Evolutionary conservation across 2,888 invertebrate species (phyloP).

Genomic region (Lymantria dispar): DNA sequence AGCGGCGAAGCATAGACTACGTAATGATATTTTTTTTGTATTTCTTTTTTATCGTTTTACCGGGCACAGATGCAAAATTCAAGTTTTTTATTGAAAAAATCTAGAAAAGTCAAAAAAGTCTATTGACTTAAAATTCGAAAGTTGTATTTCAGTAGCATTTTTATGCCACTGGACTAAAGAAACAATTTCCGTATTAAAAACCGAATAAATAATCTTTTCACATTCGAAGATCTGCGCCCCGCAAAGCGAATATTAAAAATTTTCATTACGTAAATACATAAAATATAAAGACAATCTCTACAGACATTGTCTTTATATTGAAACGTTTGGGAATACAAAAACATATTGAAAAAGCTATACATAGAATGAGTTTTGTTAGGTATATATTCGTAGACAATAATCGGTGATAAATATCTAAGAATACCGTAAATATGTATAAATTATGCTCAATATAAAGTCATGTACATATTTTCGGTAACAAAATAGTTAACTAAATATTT

Average conservation of each 20-base stretch:
- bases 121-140: too few species aligned
- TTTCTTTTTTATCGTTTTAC: not conserved
- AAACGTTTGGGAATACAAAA: constrained; percentile 25
- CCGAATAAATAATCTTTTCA: too few species aligned
- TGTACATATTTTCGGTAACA: constrained; percentile 4
- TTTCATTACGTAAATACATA: constrained; percentile 28
- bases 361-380: constrained; percentile 33
- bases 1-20: constrained; percentile 68
- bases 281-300: constrained; percentile 28
- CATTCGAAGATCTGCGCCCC: too few species aligned
- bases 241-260: not conserved
- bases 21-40: constrained; percentile 26
- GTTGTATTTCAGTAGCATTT: too few species aligned
- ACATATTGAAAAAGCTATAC: constrained; percentile 25
- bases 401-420: constrained; percentile 10
- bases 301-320: constrained; percentile 22
- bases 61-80: not conserved
- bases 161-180: too few species aligned
- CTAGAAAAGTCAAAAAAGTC: too few species aligned
- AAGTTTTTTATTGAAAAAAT: too few species aligned
- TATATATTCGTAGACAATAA: constrained; percentile 20
- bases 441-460: not conserved
- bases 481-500: not conserved
- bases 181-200: too few species aligned
- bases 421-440: constrained; percentile 7